Conservation (phyloP, 2,888 invertebrate genomes). For the Mantis religiosa region DNA sequence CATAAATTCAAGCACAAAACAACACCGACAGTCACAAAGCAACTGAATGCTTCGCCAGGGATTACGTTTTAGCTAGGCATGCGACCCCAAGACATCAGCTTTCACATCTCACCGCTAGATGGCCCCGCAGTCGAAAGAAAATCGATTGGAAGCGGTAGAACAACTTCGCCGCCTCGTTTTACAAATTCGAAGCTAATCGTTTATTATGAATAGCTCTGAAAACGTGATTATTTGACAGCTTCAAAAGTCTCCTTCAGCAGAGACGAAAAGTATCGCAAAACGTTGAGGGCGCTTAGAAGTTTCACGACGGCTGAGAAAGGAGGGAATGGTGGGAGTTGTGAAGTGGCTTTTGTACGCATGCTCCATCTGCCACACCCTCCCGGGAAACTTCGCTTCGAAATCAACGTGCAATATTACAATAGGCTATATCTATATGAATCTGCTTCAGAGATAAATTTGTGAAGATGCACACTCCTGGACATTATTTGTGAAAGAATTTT, state of each 20-base stretch:
- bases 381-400: background rate
- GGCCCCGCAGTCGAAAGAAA: background rate
- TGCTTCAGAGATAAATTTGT: too few species aligned
- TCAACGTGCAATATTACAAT: background rate
- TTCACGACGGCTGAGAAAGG: too few species aligned
- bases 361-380: background rate
- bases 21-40: background rate
- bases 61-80: background rate
- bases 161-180: background rate
- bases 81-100: background rate
- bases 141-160: background rate
- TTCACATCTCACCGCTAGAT: background rate
- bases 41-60: background rate
- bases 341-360: background rate
- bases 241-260: background rate
- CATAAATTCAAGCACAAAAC: background rate
- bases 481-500: too few species aligned
- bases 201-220: background rate
- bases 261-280: background rate
- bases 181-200: background rate
- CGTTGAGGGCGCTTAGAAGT: background rate
- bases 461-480: too few species aligned
- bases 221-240: background rate
- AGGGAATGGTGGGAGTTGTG: too few species aligned
- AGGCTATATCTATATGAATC: background rate